Evolutionary conservation across 2,888 invertebrate genomes (phyloP).

Genomic region (Schizaphis graminum): DNA sequence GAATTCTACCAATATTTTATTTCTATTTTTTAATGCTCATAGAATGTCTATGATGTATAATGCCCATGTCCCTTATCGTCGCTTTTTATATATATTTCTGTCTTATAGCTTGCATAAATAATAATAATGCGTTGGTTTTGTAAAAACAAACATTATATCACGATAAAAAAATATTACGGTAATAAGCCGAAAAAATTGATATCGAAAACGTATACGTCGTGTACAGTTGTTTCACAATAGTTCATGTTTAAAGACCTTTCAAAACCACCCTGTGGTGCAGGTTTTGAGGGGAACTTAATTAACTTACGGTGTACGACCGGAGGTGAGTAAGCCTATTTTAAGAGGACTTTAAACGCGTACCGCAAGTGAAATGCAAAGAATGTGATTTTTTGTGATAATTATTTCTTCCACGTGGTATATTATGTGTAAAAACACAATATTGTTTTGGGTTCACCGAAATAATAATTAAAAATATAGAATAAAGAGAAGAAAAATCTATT

Average conservation of each 20-base stretch:
- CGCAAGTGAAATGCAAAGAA: conserved; percentile 8
- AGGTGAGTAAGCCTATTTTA: not conserved
- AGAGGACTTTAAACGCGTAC: not conserved
- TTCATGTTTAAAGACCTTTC: not conserved
- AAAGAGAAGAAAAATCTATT: not conserved
- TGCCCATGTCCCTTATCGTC: too few relatives aligned
- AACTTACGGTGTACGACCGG: conserved; percentile 7
- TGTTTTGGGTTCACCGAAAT: conserved; percentile 20
- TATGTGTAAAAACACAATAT: conserved; percentile 32
- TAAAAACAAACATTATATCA: not conserved
- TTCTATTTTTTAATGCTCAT: too few relatives aligned
- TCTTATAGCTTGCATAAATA: not conserved
- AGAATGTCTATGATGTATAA: not conserved
- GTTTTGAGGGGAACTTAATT: conserved; percentile 23
- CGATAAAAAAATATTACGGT: not conserved
- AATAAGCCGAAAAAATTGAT: not conserved
- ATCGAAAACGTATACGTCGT: not conserved
- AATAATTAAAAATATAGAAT: conserved; percentile 14
- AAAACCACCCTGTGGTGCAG: not conserved
- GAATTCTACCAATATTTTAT: too few relatives aligned
- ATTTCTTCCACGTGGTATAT: conserved; percentile 26
- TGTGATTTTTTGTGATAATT: conserved; percentile 13
- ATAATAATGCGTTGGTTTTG: not conserved
- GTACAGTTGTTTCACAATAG: conserved; percentile 15
- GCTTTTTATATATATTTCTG: not conserved